A percentile compares a stretch with the other conserved stretches of the same genome.
These are phyloP conservation scores for Callithrix jacchus DNA, from an alignment of 2,113 vertebrate species.

Conservation along the genomic window DNA sequence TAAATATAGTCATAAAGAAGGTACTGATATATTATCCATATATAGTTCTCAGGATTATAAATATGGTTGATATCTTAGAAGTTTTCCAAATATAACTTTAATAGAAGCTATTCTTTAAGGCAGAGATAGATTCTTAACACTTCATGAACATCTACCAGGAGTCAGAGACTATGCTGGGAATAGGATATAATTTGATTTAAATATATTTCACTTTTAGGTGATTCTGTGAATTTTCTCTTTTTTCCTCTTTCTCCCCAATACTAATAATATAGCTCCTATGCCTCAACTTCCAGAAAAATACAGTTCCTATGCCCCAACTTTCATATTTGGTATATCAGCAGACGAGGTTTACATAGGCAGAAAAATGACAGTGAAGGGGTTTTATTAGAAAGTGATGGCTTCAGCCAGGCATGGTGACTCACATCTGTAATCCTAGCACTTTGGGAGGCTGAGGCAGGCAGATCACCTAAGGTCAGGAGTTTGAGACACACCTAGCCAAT, in stretches of 20 bases:
- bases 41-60: neutral
- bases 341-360: neutral
- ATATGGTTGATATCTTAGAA: neutral
- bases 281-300: neutral
- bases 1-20: neutral
- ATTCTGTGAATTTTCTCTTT: neutral
- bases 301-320: too few species aligned
- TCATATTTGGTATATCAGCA: neutral
- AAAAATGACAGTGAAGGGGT: neutral
- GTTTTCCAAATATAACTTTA: conserved; percentile 33
- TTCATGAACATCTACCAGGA: neutral
- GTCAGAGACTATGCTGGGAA: neutral
- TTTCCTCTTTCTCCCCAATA: neutral
- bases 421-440: too few species aligned
- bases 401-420: neutral
- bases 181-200: neutral
- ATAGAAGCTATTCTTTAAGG: neutral
- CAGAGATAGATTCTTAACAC: neutral
- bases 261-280: neutral
- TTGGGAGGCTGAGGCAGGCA: too few species aligned
- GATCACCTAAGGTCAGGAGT: too few species aligned
- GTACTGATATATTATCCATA: conserved; percentile 36
- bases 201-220: neutral
- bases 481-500: too few species aligned
- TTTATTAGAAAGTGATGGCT: neutral